Evolutionary conservation across 2,797 vertebrate species (phyloP), one percentile per base, ranked within the genome.

Genomic region (Tachyglossus aculeatus): DNA sequence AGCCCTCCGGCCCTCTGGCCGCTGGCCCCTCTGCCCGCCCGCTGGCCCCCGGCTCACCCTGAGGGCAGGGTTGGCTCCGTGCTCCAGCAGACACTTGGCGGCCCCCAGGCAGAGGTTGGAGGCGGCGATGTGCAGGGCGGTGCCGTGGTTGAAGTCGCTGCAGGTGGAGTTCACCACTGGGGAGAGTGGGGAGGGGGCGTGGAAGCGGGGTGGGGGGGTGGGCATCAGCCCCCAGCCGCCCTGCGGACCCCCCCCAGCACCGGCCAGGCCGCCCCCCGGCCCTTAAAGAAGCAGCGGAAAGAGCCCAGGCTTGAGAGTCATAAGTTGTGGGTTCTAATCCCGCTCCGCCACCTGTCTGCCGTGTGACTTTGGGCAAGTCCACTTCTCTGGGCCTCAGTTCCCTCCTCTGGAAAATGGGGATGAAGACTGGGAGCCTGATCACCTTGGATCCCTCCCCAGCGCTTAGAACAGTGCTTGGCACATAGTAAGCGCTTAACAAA

Each of bases 31-130:
- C 11, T 4, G 10, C 10, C 12, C n/a, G n/a, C n/a, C n/a, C 22
- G 9, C 11, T 4, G 10, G 10, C 12, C n/a, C n/a, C n/a, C n/a
- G 22, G 9, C 84, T 65, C 91, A 98, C 96, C 93, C 96, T 88
- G 74, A 96, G 92, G 0, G 86, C 82, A 0, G 96, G 95, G 70
- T 94, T 96, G 72, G 96, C 96, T 1, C 96, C 96, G 2, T 98
- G 96, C 85, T 98, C 96, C 85, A 98, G 90, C 33, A 98, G 92
- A 87, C 96, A 97, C 18, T 96, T 96, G 50, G 96, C 96, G 0
- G 96, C 94, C 1, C 95, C 95, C 82, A 98, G 92, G 50, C 96
- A 98, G 16, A 98, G 94, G 89, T 96, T 98, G 67, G 96, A 97
- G 77, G 96, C 96, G 0, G 96, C 96, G 19, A 98, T 97, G 89